Conservation (phyloP, 2,888 invertebrate species). For the Diadromus collaris region DNA sequence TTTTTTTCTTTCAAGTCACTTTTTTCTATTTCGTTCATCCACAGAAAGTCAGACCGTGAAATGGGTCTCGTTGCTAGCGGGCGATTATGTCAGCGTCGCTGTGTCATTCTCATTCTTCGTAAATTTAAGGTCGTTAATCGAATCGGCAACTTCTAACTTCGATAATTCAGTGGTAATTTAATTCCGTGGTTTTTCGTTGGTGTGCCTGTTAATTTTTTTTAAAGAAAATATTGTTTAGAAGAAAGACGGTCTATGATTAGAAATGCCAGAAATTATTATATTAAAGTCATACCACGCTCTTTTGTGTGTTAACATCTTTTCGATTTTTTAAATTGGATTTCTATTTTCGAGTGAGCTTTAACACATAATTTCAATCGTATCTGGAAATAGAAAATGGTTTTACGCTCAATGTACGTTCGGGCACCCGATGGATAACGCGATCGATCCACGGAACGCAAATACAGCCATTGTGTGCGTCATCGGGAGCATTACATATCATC, state of each 20-base stretch:
- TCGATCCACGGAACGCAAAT: conserved; percentile 11
- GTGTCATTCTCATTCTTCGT: not conserved
- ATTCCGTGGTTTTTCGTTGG: no score
- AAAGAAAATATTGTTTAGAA: no score
- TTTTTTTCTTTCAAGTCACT: conserved; percentile 3
- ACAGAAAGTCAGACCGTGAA: not conserved
- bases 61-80: not conserved
- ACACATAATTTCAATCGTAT: not conserved
- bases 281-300: not conserved
- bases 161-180: no score
- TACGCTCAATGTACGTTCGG: not conserved
- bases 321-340: not conserved
- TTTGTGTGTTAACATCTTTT: not conserved
- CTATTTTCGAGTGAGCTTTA: not conserved
- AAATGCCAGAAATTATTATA: no score
- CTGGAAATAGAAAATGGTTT: not conserved
- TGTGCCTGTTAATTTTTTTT: no score
- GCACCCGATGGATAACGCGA: conserved; percentile 10
- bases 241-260: no score
- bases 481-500: conserved; percentile 14
- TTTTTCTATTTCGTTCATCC: conserved; percentile 6
- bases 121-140: not conserved
- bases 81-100: not conserved
- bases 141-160: not conserved
- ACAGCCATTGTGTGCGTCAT: conserved; percentile 16